These are phyloP conservation scores for Drosophila cracens DNA, from an alignment of 2,888 invertebrate species.

Conservation along the genomic window DNA sequence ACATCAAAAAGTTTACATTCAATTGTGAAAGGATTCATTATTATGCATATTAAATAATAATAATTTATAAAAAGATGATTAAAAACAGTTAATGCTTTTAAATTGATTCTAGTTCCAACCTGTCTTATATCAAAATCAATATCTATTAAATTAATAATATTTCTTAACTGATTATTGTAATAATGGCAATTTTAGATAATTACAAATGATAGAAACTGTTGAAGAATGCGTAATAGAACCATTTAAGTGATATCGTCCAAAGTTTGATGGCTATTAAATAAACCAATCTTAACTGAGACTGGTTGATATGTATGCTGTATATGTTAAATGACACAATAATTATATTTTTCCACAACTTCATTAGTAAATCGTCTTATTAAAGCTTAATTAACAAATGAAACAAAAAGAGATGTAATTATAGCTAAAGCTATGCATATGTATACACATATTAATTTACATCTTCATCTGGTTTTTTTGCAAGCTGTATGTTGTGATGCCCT, in stretches of 20 bases:
- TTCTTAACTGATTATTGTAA: background rate
- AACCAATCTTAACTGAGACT: background rate
- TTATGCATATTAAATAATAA: background rate
- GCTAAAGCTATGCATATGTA: slow-evolving; percentile 1
- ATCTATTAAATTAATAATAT: background rate
- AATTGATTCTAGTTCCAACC: background rate
- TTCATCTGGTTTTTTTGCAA: slow-evolving; percentile 18
- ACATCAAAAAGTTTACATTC: background rate
- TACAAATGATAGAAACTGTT: background rate
- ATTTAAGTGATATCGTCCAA: slow-evolving; percentile 6
- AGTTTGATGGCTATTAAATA: background rate
- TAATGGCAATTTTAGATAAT: slow-evolving; percentile 1
- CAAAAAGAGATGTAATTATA: background rate
- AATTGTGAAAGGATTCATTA: background rate
- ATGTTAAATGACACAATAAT: background rate
- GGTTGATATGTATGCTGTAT: background rate
- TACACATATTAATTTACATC: slow-evolving; percentile 1
- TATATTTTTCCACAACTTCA: background rate
- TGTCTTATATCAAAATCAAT: background rate
- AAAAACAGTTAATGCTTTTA: background rate
- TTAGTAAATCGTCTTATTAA: slow-evolving; percentile 13
- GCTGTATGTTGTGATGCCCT: slow-evolving; percentile 45
- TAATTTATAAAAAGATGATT: background rate
- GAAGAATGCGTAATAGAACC: background rate
- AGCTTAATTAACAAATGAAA: slow-evolving; percentile 16